Evolutionary conservation across 2,888 invertebrate species (phyloP).

Genomic region (Argyresthia albistria): DNA sequence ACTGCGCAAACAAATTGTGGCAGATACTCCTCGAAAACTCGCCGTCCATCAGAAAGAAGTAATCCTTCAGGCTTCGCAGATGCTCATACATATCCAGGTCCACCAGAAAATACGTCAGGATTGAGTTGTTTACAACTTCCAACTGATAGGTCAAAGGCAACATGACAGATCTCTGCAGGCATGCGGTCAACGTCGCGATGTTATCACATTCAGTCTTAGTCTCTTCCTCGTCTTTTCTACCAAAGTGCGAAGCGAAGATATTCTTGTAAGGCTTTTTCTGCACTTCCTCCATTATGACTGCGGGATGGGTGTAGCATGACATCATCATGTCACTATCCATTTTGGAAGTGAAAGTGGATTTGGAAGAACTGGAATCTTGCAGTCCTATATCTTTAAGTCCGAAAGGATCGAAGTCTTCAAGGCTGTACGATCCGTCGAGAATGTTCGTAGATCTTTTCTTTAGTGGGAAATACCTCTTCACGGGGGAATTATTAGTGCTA

Average conservation of each 20-base stretch:
- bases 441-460: conserved; percentile 50
- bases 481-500: conserved; percentile 20
- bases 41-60: conserved; percentile 85
- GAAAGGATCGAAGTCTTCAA: conserved; percentile 58
- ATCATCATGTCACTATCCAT: conserved; percentile 32
- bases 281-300: conserved; percentile 49
- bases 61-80: conserved; percentile 81
- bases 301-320: conserved; percentile 51
- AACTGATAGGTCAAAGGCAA: conserved; percentile 79
- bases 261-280: conserved; percentile 53
- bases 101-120: conserved; percentile 78
- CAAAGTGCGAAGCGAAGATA: conserved; percentile 42
- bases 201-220: conserved; percentile 43
- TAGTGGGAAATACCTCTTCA: conserved; percentile 26
- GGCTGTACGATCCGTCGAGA: conserved; percentile 60
- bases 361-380: conserved; percentile 22
- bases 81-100: conserved; percentile 79
- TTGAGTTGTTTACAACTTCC: conserved; percentile 79
- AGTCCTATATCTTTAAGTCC: conserved; percentile 36
- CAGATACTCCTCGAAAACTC: conserved; percentile 84
- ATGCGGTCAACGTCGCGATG: conserved; percentile 68
- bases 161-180: conserved; percentile 77
- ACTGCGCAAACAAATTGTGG: conserved; percentile 76
- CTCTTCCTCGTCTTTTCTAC: conserved; percentile 29
- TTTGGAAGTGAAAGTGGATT: conserved; percentile 35